Conservation (phyloP, 2,888 invertebrate genomes). For the Tuberolachnus salignus region DNA sequence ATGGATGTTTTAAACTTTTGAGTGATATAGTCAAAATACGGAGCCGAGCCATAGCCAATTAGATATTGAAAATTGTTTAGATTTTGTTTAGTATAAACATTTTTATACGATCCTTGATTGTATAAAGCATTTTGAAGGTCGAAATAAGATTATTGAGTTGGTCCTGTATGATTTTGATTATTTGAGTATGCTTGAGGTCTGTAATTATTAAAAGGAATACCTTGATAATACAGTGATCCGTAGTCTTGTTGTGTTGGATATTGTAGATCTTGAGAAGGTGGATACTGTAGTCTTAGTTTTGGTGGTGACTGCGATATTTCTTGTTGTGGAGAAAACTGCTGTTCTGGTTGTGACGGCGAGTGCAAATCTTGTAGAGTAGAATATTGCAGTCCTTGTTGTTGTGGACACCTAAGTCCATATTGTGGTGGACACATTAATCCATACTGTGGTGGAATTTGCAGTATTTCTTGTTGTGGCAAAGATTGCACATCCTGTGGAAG, state of each 20-base stretch:
- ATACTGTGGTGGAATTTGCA: background rate
- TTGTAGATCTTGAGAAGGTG: background rate
- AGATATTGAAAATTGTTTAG: background rate
- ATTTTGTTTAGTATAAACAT: background rate
- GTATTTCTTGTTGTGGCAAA: background rate
- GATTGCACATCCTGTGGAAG: background rate
- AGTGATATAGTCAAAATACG: no score
- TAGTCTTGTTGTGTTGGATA: background rate
- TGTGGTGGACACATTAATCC: no score
- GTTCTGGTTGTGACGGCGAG: background rate
- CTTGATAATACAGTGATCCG: background rate
- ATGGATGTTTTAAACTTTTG: no score
- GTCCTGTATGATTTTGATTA: no score
- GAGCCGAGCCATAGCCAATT: no score
- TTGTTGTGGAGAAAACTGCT: background rate
- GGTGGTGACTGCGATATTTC: background rate
- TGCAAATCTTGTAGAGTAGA: background rate
- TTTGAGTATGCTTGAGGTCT: background rate
- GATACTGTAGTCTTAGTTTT: background rate
- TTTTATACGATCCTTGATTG: background rate
- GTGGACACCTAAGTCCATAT: no score
- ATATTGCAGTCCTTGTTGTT: background rate
- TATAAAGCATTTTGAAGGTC: background rate
- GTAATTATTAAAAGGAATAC: background rate
- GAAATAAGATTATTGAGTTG: no score